These are phyloP conservation scores for Heteractis magnifica DNA, from an alignment of 92 coral and sea anemone genomes.

Conservation along the genomic window DNA sequence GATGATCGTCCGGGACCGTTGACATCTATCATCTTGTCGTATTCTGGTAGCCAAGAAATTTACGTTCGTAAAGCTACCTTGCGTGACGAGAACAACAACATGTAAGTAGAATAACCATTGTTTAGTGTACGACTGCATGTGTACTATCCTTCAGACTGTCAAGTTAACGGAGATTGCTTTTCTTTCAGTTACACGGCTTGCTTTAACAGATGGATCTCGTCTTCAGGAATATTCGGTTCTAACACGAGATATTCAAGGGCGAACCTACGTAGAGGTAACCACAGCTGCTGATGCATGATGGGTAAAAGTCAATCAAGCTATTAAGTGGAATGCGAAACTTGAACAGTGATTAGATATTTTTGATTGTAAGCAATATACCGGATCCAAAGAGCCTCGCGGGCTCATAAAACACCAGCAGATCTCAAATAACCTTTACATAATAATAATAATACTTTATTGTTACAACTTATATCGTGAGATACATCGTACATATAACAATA, in stretches of 20 bases:
- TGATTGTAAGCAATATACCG: too few species aligned
- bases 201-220: neutral
- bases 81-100: conserved; percentile 17
- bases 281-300: neutral
- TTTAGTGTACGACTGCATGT: too few species aligned
- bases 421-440: neutral
- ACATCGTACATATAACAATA: too few species aligned
- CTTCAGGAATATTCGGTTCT: neutral
- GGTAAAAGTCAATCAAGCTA: neutral
- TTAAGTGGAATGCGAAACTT: neutral
- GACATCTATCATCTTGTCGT: conserved; percentile 10
- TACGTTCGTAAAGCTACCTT: conserved; percentile 30
- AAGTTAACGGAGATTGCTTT: neutral
- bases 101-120: conserved; percentile 16
- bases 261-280: neutral
- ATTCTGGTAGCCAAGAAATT: conserved; percentile 18
- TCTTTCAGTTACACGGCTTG: conserved; percentile 10
- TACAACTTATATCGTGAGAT: too few species aligned
- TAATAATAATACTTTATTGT: neutral
- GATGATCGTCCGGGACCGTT: conserved; percentile 17
- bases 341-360: neutral
- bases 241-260: neutral
- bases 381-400: too few species aligned
- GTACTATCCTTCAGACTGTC: neutral
- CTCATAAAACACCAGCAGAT: too few species aligned